Conservation (phyloP, 1,140 invertebrate species). For the Lordiphosa clarofinis region DNA sequence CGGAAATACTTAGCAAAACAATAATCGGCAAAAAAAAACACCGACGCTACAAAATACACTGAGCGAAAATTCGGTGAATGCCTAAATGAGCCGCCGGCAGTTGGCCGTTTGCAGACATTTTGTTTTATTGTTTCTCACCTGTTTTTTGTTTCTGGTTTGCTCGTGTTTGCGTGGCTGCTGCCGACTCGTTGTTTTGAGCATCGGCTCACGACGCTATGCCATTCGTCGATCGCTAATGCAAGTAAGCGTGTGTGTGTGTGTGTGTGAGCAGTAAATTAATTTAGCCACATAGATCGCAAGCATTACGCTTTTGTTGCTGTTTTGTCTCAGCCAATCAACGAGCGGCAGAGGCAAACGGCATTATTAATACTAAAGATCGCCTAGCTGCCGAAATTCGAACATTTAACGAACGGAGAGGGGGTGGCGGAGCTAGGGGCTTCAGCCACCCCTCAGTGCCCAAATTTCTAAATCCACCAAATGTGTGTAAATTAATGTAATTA, state of each 20-base stretch:
- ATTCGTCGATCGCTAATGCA: constrained; percentile 55
- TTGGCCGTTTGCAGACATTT: constrained; percentile 18
- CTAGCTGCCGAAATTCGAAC: too few species aligned
- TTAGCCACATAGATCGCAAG: constrained; percentile 29
- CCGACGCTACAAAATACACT: not conserved
- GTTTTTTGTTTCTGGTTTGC: constrained; percentile 3
- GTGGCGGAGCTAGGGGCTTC: too few species aligned
- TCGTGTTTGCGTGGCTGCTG: constrained; percentile 14
- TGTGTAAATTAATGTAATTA: too few species aligned
- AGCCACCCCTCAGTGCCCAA: too few species aligned
- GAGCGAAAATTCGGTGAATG: not conserved
- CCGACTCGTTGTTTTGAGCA: constrained; percentile 42
- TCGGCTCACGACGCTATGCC: constrained; percentile 39
- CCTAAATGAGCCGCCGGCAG: not conserved
- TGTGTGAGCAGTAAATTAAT: constrained; percentile 4
- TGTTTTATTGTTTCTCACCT: constrained; percentile 55
- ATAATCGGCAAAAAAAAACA: constrained; percentile 28
- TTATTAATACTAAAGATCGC: not conserved
- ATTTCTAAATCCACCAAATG: too few species aligned
- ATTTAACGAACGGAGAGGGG: too few species aligned
- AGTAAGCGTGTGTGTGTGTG: constrained; percentile 5
- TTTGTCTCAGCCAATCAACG: constrained; percentile 56
- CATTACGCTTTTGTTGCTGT: constrained; percentile 9
- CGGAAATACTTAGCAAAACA: constrained; percentile 69
- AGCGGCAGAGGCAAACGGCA: constrained; percentile 5